Evolutionary conservation across 2,888 invertebrate species (phyloP).

Genomic region (Rhyacophila evoluta): DNA sequence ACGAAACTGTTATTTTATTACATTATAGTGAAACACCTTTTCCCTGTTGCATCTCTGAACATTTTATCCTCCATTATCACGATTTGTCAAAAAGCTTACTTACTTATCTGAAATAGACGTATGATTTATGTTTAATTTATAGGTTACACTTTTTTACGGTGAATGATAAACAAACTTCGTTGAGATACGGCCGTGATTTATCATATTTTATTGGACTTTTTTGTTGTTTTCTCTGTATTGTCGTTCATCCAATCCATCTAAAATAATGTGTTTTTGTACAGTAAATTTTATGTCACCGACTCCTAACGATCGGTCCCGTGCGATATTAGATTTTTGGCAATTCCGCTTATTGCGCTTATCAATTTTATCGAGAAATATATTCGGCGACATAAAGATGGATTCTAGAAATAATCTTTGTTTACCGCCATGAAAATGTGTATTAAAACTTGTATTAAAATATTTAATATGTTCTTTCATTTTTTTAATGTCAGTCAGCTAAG

Average conservation of each 20-base stretch:
- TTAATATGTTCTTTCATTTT: too few species aligned
- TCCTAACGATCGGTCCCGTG: neutral
- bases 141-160: neutral
- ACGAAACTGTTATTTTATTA: too few species aligned
- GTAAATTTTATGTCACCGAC: neutral
- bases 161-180: neutral
- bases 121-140: neutral
- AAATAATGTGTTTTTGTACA: conserved; percentile 12
- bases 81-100: neutral
- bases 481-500: too few species aligned
- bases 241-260: conserved; percentile 19
- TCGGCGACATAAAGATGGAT: too few species aligned
- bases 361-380: neutral
- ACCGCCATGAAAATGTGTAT: too few species aligned
- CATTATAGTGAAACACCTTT: too few species aligned
- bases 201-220: conserved; percentile 21
- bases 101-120: neutral
- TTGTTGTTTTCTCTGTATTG: conserved; percentile 10
- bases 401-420: too few species aligned
- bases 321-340: neutral
- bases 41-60: too few species aligned
- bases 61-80: too few species aligned
- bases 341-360: neutral
- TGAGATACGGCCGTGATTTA: conserved; percentile 5
- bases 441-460: too few species aligned